Evolutionary conservation across 2,888 invertebrate species (phyloP), one percentile per base, ranked within the genome.

Genomic region (Euspilapteryx auroguttella): DNA sequence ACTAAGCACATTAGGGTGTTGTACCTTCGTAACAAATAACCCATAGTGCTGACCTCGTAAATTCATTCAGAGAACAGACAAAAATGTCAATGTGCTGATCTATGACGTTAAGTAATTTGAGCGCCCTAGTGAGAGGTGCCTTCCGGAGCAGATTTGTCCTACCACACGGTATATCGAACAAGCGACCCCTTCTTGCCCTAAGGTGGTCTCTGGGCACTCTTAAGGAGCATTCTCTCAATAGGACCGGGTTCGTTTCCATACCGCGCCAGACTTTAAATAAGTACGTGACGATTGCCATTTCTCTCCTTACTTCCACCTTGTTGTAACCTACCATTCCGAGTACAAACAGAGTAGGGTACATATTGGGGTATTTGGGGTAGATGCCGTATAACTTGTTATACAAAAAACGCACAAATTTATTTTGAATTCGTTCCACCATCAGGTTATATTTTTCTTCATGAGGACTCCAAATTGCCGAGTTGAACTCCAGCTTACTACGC

Each of bases 401-500:
- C 22, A 22, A 8, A 22, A 22, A 8, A 5, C 22, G 4, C 11
- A 22, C 7, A n/a, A 22, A 22, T 22, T 22, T 22, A 11, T 22
- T 22, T n/a, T 22, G 22, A 4, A 22, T 4, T 5, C 22, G 9
- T n/a, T 8, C 22, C n/a, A 22, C 7, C 7, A 22, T 5, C 4
- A 22, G 5, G 4, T 22, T 22, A 22, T 22, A 22, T 22, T 22
- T 22, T 5, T 4, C 4, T 22, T 22, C 22, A 22, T n/a, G 4
- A 7, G n/a, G 22, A 22, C 7, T 7, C 22, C 22, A 22, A 22
- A 22, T n/a, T n/a, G n/a, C n/a, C n/a, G 22, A 5, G 7, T n/a
- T n/a, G 11, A 22, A 22, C 5, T 22, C n/a, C 7, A 22, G 7
- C 4, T 22, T 5, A 22, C 37, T 36, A 32, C 27, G 33, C 32